Conservation (phyloP, 1,140 invertebrate species). For the Caenorhabditis tropicalis region DNA sequence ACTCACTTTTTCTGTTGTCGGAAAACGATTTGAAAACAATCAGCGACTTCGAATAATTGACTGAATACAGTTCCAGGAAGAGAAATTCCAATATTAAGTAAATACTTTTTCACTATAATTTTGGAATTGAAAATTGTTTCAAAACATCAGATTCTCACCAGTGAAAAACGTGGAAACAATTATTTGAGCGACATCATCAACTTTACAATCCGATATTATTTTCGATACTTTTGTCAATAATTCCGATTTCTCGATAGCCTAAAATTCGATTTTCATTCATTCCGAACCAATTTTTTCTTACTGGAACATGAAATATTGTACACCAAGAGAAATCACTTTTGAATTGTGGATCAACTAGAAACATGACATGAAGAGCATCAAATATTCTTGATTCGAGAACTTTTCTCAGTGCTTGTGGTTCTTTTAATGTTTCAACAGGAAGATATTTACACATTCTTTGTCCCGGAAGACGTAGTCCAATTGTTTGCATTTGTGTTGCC, state of each 20-base stretch:
- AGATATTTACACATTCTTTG: constrained; percentile 44
- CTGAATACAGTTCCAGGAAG: not conserved
- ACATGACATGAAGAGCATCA: constrained; percentile 49
- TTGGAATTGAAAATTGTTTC: not conserved
- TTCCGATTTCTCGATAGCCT: not conserved
- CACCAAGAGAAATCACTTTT: constrained; percentile 39
- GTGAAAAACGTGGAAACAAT: constrained; percentile 19
- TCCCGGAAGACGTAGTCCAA: constrained; percentile 40
- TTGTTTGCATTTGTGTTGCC: constrained; percentile 44
- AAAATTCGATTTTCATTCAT: not conserved
- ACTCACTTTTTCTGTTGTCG: constrained; percentile 30
- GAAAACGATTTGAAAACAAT: constrained; percentile 25
- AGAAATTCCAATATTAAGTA: not conserved
- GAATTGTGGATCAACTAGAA: constrained; percentile 41
- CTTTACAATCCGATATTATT: constrained; percentile 26
- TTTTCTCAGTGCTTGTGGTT: constrained; percentile 19
- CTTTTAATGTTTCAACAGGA: constrained; percentile 40
- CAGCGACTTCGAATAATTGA: constrained; percentile 15
- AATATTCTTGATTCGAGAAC: constrained; percentile 34
- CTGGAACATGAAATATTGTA: constrained; percentile 21
- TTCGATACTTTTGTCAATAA: not conserved
- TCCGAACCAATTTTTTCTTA: not conserved
- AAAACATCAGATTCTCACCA: not conserved
- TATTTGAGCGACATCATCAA: constrained; percentile 1
- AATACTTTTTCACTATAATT: constrained; percentile 11